Base-by-base conservation (phyloP, 30 jellyfish, hydroid and myxozoan species). In the Nemopilema nomurai region DNA sequence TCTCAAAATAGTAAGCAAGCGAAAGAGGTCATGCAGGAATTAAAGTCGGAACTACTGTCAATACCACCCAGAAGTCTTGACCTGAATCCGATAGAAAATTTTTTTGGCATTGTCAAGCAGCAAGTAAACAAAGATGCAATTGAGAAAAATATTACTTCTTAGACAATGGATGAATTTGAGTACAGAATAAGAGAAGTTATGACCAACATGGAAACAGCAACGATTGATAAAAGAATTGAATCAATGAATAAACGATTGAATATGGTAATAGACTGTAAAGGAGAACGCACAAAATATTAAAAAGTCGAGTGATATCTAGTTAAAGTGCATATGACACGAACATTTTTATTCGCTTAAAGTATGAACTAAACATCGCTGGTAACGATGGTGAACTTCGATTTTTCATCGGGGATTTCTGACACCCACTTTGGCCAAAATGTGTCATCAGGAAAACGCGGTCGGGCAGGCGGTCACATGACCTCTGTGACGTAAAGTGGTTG, bases 61-160 rank as follows among this genome's bases (percentile, higher is more conserved):
- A 74, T 74, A 8, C 84, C 84, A 30, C 70, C 84, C 16, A 21
- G 70, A 49, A 33, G 84, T 24, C 70, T 70, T 25, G 70, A 74
- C 19, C 49, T 74, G 8, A 30, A 74, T 22, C 70, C 70, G 16
- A 31, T 49, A 21, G 62, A 70, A 32, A 70, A 70, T 20, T 70
- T 70, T 9, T 70, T 70, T 20, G 64, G 19, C 28, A 25, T 74
- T 20, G 69, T 66, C 30, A 49, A 30, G 31, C 28, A 20, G 31
- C 26, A 28, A 9, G 8, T 72, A 27, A 29, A 33, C 13, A 27
- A 27, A 28, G 84, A 49, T 24, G 84, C 84, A 22, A 74, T 74
- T 20, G 70, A 74, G 69, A 74, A 49, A 18, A 49, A 74, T 20
- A 74, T 74, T 22, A 74, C 70, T 8, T n/a, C 25, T 1, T 69